A percentile compares a stretch with the other conserved stretches of the same genome.
phyloP scores from a whole-genome alignment of 2,113 vertebrate genomes.

The Prionailurus viverrinus region DNA sequence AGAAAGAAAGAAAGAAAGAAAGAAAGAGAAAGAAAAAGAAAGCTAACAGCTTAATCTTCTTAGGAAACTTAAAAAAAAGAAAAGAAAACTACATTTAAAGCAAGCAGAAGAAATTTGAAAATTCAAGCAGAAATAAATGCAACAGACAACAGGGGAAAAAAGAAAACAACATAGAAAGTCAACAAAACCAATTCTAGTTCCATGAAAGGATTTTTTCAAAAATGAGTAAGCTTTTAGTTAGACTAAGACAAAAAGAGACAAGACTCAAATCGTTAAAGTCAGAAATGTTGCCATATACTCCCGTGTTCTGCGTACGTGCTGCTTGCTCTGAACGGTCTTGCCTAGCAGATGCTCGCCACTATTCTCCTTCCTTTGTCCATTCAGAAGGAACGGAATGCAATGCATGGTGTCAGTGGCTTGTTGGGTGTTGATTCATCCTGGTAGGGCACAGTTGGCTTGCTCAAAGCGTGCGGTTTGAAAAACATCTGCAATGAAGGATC shows the following conservation, averaged over 20 bases:
- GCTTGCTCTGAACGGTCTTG: not conserved
- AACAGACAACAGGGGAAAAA: not conserved
- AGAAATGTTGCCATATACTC: not conserved
- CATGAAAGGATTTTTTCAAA: not conserved
- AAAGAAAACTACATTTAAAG: not conserved
- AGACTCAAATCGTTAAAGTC: not conserved
- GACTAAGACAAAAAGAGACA: not conserved
- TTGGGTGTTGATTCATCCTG: not conserved
- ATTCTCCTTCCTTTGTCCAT: not conserved
- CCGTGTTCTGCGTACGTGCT: not conserved
- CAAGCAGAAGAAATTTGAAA: not conserved
- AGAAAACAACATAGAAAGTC: not conserved
- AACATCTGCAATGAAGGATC: not conserved
- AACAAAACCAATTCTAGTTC: not conserved
- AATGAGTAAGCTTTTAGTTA: not conserved
- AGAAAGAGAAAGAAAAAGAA: too few species aligned
- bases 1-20: too few species aligned
- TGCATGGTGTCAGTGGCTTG: not conserved
- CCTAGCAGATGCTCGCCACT: not conserved
- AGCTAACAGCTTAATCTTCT: not conserved
- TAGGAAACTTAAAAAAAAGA: not conserved
- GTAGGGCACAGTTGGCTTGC: not conserved
- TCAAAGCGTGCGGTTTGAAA: not conserved
- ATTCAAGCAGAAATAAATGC: not conserved
- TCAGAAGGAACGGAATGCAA: not conserved